Evolutionary conservation across 2,888 invertebrate species (phyloP).

Genomic region (Plebejus melissa): DNA sequence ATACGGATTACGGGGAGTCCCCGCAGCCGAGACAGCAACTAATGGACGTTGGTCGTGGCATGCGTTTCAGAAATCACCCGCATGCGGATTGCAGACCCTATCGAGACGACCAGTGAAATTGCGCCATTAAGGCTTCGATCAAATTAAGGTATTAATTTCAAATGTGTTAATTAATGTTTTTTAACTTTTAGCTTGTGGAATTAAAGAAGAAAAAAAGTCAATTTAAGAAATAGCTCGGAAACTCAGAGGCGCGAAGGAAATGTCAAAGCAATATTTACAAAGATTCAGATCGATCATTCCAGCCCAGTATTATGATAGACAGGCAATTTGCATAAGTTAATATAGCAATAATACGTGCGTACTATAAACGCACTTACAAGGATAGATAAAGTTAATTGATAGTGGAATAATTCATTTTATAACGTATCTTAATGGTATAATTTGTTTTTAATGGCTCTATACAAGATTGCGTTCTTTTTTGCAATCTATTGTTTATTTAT

Average conservation of each 20-base stretch:
- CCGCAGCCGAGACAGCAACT: no score
- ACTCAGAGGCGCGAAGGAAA: not conserved
- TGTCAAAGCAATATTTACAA: not conserved
- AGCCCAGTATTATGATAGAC: not conserved
- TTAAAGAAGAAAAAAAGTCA: no score
- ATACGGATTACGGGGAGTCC: no score
- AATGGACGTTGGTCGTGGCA: no score
- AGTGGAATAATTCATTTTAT: conserved; percentile 24
- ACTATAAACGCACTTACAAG: conserved; percentile 10
- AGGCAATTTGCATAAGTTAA: not conserved
- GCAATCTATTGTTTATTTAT: conserved; percentile 24
- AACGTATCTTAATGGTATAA: conserved; percentile 25
- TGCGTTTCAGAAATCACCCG: no score
- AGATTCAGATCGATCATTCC: not conserved
- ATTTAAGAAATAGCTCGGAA: not conserved
- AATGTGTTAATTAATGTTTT: no score
- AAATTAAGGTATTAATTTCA: no score
- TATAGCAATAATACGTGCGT: not conserved
- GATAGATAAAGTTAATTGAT: conserved; percentile 22
- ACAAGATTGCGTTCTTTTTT: conserved; percentile 24
- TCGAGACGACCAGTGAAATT: no score
- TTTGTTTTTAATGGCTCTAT: conserved; percentile 19
- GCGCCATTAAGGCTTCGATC: no score
- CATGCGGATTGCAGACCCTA: no score
- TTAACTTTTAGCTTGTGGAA: no score